Evolutionary conservation across 1,140 invertebrate species (phyloP).

Genomic region (Macrobrachium rosenbergii): DNA sequence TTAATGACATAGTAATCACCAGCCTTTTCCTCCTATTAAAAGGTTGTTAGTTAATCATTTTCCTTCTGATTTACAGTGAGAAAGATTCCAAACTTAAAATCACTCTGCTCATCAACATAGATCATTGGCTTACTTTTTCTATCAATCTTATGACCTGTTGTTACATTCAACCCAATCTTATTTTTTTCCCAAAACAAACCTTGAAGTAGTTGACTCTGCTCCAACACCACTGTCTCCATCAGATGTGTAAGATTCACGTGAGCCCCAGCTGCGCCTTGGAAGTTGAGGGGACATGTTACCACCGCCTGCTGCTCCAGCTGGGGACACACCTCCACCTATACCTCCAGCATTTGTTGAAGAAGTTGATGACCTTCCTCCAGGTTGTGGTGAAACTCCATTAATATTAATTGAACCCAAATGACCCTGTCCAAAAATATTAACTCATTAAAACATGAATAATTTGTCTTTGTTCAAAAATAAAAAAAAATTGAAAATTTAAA

Average conservation of each 20-base stretch:
- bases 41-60: no score
- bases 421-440: not conserved
- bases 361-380: constrained; percentile 29
- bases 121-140: no score
- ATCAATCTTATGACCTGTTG: no score
- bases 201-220: constrained; percentile 75
- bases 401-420: constrained; percentile 23
- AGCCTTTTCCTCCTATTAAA: no score
- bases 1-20: no score
- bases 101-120: no score
- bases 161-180: no score
- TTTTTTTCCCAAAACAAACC: constrained; percentile 65
- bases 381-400: constrained; percentile 37
- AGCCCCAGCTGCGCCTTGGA: constrained; percentile 72
- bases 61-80: no score
- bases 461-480: not conserved
- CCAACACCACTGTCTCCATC: constrained; percentile 86
- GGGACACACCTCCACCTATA: constrained; percentile 32
- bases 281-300: constrained; percentile 58
- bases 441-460: not conserved
- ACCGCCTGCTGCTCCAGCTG: constrained; percentile 38
- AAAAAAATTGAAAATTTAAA: no score
- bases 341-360: constrained; percentile 43
- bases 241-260: constrained; percentile 81
- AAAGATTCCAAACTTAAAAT: no score